phyloP scores from a whole-genome alignment of 2,888 invertebrate genomes.

The Itoplectis maculator region DNA sequence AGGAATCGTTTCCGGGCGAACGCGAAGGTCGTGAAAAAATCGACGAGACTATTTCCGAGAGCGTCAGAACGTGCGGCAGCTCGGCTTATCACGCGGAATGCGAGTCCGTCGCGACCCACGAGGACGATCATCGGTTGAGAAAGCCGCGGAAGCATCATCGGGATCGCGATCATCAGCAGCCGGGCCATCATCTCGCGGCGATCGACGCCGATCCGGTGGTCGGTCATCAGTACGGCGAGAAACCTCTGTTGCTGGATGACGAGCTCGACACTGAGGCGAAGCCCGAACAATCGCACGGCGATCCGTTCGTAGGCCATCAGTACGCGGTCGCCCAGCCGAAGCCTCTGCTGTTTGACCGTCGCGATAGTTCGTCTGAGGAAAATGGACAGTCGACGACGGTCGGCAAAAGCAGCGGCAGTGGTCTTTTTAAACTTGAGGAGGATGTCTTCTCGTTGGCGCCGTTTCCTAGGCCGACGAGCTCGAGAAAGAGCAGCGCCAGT shows the following conservation, averaged over 20 bases:
- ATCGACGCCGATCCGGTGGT: constrained; percentile 85
- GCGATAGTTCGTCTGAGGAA: constrained; percentile 77
- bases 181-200: constrained; percentile 77
- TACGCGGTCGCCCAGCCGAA: constrained; percentile 90
- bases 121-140: constrained; percentile 86
- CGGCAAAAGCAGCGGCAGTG: constrained; percentile 73
- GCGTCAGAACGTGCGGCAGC: constrained; percentile 88
- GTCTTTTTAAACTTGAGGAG: constrained; percentile 79
- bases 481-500: constrained; percentile 74
- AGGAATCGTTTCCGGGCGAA: constrained; percentile 82
- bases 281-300: constrained; percentile 84
- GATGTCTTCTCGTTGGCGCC: constrained; percentile 91
- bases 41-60: constrained; percentile 87
- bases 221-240: constrained; percentile 91
- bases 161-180: constrained; percentile 76
- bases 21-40: constrained; percentile 82
- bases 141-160: constrained; percentile 83
- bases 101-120: constrained; percentile 89
- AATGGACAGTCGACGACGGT: constrained; percentile 65
- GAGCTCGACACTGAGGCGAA: constrained; percentile 89
- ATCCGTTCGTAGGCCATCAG: constrained; percentile 89
- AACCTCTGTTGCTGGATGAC: constrained; percentile 91
- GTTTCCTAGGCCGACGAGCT: constrained; percentile 84
- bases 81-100: constrained; percentile 91
- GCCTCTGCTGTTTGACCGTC: constrained; percentile 88